Evolutionary conservation across 2,797 vertebrate genomes (phyloP).

Genomic region (Sebastes cheni): DNA sequence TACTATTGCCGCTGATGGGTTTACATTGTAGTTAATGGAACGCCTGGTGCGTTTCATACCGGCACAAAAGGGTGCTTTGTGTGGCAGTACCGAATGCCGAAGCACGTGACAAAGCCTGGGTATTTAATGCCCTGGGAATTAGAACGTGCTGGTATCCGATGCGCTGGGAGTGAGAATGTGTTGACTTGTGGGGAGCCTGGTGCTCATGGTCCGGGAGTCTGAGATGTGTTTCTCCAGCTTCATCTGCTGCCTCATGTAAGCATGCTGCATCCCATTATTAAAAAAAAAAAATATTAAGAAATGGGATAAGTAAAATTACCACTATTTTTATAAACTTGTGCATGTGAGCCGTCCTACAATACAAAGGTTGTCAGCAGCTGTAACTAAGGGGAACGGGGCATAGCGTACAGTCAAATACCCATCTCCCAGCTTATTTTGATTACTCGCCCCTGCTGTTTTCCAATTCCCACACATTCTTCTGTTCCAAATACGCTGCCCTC

Average conservation of each 20-base stretch:
- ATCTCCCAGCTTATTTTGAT: neutral
- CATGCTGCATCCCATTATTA: neutral
- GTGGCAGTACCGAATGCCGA: too few species aligned
- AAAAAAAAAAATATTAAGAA: neutral
- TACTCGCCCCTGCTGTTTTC: neutral
- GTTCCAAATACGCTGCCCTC: neutral
- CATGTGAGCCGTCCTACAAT: neutral
- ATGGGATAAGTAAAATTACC: neutral
- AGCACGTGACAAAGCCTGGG: too few species aligned
- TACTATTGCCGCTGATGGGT: neutral
- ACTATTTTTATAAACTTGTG: neutral
- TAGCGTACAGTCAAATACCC: neutral
- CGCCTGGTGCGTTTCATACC: neutral
- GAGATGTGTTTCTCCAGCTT: neutral
- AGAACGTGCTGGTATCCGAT: neutral
- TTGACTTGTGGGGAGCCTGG: neutral
- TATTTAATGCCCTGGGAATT: too few species aligned
- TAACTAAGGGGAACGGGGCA: neutral
- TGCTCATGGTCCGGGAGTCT: neutral
- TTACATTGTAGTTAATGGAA: neutral
- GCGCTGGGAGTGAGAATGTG: neutral
- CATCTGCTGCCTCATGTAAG: neutral
- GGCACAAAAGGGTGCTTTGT: neutral
- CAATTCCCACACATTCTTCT: constrained; percentile 1
- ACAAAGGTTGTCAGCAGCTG: neutral